Percentiles rank a stretch among this genome's conserved stretches.
phyloP scores from a whole-genome alignment of 2,888 invertebrate species.

The Hirtodrosophila duncani region DNA sequence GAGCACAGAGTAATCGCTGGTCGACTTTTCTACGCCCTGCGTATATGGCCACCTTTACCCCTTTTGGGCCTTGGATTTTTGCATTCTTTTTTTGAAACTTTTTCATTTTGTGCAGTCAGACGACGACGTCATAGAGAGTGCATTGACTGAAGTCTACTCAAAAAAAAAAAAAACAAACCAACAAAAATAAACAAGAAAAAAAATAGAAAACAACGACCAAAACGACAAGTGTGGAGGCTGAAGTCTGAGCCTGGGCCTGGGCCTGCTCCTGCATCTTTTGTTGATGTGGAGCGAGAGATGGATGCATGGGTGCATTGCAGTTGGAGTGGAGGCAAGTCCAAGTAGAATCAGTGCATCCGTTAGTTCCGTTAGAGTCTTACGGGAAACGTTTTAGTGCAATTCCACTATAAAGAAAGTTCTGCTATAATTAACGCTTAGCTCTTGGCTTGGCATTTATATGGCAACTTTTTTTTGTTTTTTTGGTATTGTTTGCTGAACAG shows the following conservation, averaged over 20 bases:
- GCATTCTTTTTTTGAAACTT: conserved; percentile 56
- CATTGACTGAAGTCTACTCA: conserved; percentile 71
- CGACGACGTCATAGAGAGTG: conserved; percentile 71
- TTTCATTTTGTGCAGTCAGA: conserved; percentile 74
- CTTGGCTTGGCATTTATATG: conserved; percentile 37
- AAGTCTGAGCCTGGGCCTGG: conserved; percentile 9
- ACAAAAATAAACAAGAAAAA: conserved; percentile 25
- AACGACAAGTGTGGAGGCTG: conserved; percentile 37
- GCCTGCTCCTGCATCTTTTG: conserved; percentile 60
- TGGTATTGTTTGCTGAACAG: conserved; percentile 15
- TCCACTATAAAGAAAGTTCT: conserved; percentile 54
- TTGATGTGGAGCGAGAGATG: conserved; percentile 65
- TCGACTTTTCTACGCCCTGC: conserved; percentile 5
- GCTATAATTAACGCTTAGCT: conserved; percentile 68
- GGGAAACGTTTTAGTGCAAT: conserved; percentile 48
- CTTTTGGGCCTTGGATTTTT: conserved; percentile 59
- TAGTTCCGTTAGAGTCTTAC: conserved; percentile 39
- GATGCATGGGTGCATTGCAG: conserved; percentile 48
- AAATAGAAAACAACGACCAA: conserved; percentile 28
- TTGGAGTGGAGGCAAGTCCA: conserved; percentile 5
- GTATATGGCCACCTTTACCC: conserved; percentile 41
- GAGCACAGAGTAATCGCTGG: conserved; percentile 6
- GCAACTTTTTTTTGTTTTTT: conserved; percentile 21
- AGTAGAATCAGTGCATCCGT: conserved; percentile 16
- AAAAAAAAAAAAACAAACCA: conserved; percentile 38